Percentiles rank a stretch among this genome's conserved stretches.
phyloP scores from a whole-genome alignment of 2,888 invertebrate genomes.

The Chloromyia formosa region DNA sequence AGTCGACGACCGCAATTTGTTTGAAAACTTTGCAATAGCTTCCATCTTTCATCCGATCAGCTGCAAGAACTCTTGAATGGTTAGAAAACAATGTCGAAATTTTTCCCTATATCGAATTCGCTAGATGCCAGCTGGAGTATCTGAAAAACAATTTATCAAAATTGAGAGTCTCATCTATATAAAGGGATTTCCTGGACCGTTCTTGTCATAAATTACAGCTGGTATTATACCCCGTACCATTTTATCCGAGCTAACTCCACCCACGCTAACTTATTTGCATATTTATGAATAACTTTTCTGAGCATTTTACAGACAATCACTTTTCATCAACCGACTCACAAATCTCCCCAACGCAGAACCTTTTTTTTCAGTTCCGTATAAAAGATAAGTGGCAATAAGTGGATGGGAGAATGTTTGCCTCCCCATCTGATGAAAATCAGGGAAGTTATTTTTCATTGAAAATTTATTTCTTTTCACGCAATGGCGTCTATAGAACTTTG shows the following conservation, averaged over 20 bases:
- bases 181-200: no score
- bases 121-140: no score
- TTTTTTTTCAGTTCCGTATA: not conserved
- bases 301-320: conserved; percentile 31
- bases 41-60: no score
- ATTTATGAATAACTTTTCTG: conserved; percentile 26
- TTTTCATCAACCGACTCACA: conserved; percentile 5
- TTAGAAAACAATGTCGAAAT: no score
- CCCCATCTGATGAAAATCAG: not conserved
- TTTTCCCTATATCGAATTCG: no score
- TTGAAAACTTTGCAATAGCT: no score
- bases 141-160: no score
- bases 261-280: conserved; percentile 7
- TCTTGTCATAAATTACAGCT: conserved; percentile 5
- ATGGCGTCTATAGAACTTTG: not conserved
- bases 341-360: conserved; percentile 7
- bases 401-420: conserved; percentile 3
- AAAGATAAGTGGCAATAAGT: not conserved
- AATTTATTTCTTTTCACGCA: conserved; percentile 25
- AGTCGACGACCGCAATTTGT: no score
- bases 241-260: not conserved
- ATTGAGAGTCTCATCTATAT: no score
- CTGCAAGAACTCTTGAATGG: no score
- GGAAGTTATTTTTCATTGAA: conserved; percentile 31
- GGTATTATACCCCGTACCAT: not conserved